Percentiles rank a stretch among this genome's conserved stretches.
Evolutionary conservation across 1,140 invertebrate genomes (phyloP).

Genomic region (Melipona quadrifasciata): DNA sequence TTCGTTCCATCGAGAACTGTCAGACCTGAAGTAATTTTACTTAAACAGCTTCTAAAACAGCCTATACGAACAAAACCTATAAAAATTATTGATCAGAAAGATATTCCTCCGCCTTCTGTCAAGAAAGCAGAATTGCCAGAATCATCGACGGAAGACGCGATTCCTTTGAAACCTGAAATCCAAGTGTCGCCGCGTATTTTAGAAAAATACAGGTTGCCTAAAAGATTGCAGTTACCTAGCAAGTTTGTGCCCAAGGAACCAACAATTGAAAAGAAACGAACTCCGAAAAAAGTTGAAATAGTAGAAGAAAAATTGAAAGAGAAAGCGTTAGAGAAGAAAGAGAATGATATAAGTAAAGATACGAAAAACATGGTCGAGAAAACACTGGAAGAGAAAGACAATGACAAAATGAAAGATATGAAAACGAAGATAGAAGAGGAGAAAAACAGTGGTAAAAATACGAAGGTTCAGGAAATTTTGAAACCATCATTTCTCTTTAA

Average conservation of each 20-base stretch:
- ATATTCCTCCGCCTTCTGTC: too few species aligned
- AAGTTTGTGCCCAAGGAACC: background rate
- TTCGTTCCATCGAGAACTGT: background rate
- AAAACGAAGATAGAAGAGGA: background rate
- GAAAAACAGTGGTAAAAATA: background rate
- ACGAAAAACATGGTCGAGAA: background rate
- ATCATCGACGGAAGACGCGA: background rate
- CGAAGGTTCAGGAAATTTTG: constrained; percentile 1
- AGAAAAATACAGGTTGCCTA: constrained; percentile 1
- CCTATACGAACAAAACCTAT: too few species aligned
- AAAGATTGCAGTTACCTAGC: background rate
- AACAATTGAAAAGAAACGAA: background rate
- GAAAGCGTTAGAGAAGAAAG: background rate
- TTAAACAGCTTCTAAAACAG: background rate
- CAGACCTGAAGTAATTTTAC: background rate
- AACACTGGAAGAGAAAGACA: background rate
- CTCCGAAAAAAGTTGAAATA: background rate
- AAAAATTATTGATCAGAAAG: background rate
- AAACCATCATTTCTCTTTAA: constrained; percentile 35
- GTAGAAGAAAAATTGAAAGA: background rate
- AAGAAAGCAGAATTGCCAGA: too few species aligned
- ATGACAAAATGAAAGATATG: background rate
- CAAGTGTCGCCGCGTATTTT: background rate
- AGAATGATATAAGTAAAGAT: background rate
- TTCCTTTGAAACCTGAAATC: fast-evolving